These are phyloP conservation scores for Harpalus rufipes DNA, from an alignment of 2,888 invertebrate species.

Conservation along the genomic window DNA sequence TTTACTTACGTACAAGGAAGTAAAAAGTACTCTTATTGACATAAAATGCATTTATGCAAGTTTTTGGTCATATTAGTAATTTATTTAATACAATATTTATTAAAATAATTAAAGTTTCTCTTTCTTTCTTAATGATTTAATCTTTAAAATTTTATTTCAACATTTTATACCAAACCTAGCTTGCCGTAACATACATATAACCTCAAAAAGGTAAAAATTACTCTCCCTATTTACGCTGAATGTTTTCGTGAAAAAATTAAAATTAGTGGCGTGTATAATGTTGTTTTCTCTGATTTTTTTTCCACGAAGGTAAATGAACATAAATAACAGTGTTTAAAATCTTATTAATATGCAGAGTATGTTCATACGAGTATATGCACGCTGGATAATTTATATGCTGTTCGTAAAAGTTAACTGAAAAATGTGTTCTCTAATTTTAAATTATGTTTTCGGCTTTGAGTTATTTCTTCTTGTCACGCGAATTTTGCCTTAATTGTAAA, in stretches of 20 bases:
- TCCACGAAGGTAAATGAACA: conserved; percentile 31
- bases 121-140: no score
- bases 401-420: conserved; percentile 25
- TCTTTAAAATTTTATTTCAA: not conserved
- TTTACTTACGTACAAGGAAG: no score
- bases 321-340: conserved; percentile 30
- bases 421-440: conserved; percentile 51
- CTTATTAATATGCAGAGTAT: conserved; percentile 48
- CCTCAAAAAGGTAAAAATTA: conserved; percentile 10
- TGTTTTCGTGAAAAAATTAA: conserved; percentile 17
- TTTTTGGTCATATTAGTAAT: no score
- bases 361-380: conserved; percentile 16
- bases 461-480: conserved; percentile 24
- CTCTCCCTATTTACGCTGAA: not conserved
- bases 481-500: conserved; percentile 28
- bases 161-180: not conserved
- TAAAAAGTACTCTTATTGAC: no score
- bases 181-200: not conserved
- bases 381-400: conserved; percentile 33
- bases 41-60: no score
- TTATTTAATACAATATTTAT: no score
- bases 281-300: conserved; percentile 6
- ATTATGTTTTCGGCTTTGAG: conserved; percentile 23
- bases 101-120: no score
- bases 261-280: not conserved